These are phyloP conservation scores for Micronycteris hirsuta DNA, from an alignment of 2,113 vertebrate species.

Conservation along the genomic window DNA sequence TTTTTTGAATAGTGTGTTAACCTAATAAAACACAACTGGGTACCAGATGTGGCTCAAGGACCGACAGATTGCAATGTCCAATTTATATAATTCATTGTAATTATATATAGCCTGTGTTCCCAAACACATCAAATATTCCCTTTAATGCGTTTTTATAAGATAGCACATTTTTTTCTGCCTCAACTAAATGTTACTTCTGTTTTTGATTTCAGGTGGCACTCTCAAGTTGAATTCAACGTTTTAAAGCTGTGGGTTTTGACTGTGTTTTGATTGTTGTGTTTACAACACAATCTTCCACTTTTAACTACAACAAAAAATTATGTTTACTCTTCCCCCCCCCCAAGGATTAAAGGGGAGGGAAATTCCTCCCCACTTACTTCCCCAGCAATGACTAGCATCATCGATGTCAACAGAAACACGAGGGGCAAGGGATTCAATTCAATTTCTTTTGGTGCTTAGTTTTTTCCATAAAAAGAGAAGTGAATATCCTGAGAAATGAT, in stretches of 20 bases:
- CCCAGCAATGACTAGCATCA: neutral
- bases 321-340: neutral
- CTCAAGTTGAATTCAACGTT: neutral
- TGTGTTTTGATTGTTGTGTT: too few species aligned
- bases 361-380: neutral
- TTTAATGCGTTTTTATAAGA: slow-evolving; percentile 21
- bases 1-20: slow-evolving; percentile 11
- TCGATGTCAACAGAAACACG: neutral
- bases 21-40: slow-evolving; percentile 33
- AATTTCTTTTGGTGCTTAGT: neutral
- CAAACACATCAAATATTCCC: slow-evolving; percentile 17
- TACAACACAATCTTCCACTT: neutral
- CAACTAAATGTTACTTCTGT: slow-evolving; percentile 5
- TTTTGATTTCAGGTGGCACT: slow-evolving; percentile 5
- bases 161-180: neutral
- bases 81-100: neutral
- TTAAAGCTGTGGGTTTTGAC: slow-evolving; percentile 18
- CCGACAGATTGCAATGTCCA: neutral
- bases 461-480: slow-evolving; percentile 10
- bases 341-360: neutral
- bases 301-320: neutral
- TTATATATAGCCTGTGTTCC: slow-evolving; percentile 31
- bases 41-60: slow-evolving; percentile 34
- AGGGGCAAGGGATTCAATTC: neutral
- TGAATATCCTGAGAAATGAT: slow-evolving; percentile 50